phyloP scores from a whole-genome alignment of 2,113 vertebrate species.

The Rhea americana region DNA sequence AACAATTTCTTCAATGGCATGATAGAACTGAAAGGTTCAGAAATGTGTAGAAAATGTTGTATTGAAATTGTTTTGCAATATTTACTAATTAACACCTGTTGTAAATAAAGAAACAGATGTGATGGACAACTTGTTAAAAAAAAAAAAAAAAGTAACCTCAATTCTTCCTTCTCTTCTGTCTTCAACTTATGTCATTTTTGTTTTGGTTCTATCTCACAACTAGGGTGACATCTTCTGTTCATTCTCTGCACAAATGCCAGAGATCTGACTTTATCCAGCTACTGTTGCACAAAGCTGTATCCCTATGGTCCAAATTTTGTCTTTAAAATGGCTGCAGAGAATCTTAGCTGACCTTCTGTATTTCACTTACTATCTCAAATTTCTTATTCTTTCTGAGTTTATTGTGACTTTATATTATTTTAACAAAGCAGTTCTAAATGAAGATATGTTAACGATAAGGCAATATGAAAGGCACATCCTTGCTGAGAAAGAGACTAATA shows the following conservation, averaged over 20 bases:
- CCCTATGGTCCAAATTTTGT: neutral
- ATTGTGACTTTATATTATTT: neutral
- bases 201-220: neutral
- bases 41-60: neutral
- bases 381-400: neutral
- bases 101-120: neutral
- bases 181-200: neutral
- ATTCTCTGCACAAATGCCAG: neutral
- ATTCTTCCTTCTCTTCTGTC: neutral
- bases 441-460: constrained; percentile 18
- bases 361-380: neutral
- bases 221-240: constrained; percentile 35
- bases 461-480: neutral
- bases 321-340: neutral
- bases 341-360: neutral
- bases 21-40: neutral
- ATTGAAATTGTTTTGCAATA: neutral
- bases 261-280: neutral
- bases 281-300: neutral
- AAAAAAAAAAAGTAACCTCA: neutral
- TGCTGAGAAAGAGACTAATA: constrained; percentile 22
- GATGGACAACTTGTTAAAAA: neutral
- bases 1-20: neutral
- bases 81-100: neutral
- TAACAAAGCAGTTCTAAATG: constrained; percentile 6